Conservation (phyloP, 2,888 invertebrate species). For the Synanthedon tipuliformis region DNA sequence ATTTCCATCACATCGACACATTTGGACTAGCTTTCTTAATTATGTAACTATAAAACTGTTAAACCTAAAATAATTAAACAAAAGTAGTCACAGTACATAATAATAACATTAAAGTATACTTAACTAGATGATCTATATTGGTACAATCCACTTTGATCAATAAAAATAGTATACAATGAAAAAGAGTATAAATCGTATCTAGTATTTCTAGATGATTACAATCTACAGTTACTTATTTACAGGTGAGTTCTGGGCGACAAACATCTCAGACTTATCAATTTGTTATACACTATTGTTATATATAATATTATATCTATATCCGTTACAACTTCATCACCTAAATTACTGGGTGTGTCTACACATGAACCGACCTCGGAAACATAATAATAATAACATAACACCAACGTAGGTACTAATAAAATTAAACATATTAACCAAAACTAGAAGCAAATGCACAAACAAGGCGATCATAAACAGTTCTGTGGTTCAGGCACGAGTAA, state of each 20-base stretch:
- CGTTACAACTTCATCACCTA: constrained; percentile 3
- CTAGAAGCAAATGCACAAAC: constrained; percentile 66
- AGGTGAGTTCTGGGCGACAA: constrained; percentile 20
- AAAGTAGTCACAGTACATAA: constrained; percentile 58
- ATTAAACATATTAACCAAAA: constrained; percentile 21
- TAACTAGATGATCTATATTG: constrained; percentile 35
- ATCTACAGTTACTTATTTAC: constrained; percentile 36
- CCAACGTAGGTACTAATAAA: neutral
- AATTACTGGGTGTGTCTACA: neutral
- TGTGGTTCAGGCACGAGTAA: constrained; percentile 42
- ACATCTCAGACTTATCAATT: constrained; percentile 13
- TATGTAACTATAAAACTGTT: constrained; percentile 48
- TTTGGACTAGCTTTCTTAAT: constrained; percentile 69
- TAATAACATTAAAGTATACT: constrained; percentile 29
- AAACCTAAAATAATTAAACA: constrained; percentile 57
- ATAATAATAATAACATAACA: neutral
- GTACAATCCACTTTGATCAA: constrained; percentile 29
- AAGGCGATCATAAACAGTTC: constrained; percentile 47
- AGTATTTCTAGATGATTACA: constrained; percentile 13
- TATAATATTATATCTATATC: constrained; percentile 5
- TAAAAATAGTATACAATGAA: constrained; percentile 37
- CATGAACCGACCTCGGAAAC: neutral
- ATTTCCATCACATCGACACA: constrained; percentile 61
- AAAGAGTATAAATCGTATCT: constrained; percentile 19
- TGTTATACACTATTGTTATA: neutral